Conservation (phyloP, 2,113 vertebrate genomes). For the Channa argus region DNA sequence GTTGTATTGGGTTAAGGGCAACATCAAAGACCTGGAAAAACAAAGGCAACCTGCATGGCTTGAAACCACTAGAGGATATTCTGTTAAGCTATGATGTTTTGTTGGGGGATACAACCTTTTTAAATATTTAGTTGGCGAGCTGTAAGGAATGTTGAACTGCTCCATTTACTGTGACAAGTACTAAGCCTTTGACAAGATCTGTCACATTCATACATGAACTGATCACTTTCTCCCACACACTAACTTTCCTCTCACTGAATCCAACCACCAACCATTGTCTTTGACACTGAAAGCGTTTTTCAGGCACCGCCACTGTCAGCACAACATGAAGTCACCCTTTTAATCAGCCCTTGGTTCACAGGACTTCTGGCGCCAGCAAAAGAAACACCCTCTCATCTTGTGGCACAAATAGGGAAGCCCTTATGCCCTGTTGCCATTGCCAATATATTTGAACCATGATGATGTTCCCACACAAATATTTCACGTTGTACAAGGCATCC, state of each 20-base stretch:
- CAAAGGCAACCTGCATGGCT: background rate
- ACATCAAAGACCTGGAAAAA: background rate
- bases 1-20: background rate
- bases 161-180: conserved; percentile 3
- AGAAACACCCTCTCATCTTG: conserved; percentile 77
- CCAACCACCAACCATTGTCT: conserved; percentile 58
- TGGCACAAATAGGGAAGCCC: conserved; percentile 81
- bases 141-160: background rate
- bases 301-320: conserved; percentile 62
- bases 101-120: conserved; percentile 6
- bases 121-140: background rate
- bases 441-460: conserved; percentile 76
- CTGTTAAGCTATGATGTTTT: background rate
- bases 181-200: conserved; percentile 29
- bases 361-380: conserved; percentile 73
- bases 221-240: conserved; percentile 34
- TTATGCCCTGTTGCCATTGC: conserved; percentile 78
- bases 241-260: conserved; percentile 34
- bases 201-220: conserved; percentile 28
- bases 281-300: conserved; percentile 53
- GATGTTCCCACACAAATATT: conserved; percentile 84
- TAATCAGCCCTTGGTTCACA: conserved; percentile 62
- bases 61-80: background rate
- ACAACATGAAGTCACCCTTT: conserved; percentile 54
- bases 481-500: conserved; percentile 74